These are phyloP conservation scores for Meleagris gallopavo DNA, from an alignment of 2,113 vertebrate genomes.

Conservation along the genomic window DNA sequence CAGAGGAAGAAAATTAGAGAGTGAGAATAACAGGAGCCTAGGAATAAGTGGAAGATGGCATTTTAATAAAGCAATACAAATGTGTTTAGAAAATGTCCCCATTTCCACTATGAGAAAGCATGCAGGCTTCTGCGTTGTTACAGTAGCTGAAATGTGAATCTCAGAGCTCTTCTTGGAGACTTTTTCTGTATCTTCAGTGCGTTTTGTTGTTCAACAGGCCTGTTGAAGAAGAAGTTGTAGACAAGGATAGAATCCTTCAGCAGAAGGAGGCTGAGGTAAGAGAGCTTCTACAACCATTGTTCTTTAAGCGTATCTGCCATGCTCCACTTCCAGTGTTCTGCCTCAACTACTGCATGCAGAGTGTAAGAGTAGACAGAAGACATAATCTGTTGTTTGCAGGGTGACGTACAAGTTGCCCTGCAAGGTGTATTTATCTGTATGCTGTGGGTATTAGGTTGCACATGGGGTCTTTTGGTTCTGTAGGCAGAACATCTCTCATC, in stretches of 20 bases:
- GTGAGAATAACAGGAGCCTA: background rate
- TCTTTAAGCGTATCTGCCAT: background rate
- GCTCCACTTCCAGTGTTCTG: background rate
- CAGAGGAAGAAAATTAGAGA: background rate
- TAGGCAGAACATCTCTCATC: background rate
- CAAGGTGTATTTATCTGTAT: background rate
- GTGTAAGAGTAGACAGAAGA: background rate
- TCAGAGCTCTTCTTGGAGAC: background rate
- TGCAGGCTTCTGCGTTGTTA: background rate
- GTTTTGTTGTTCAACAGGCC: slow-evolving; percentile 71
- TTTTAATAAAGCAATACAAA: background rate
- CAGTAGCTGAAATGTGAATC: background rate
- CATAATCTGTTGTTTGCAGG: background rate
- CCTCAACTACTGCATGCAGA: accelerated
- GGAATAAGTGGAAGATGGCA: background rate
- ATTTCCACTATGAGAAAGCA: background rate
- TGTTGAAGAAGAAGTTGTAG: slow-evolving; percentile 89
- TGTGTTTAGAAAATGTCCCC: background rate
- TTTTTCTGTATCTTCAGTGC: background rate
- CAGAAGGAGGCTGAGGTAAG: slow-evolving; percentile 94
- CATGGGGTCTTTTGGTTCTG: background rate
- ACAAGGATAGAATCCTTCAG: slow-evolving; percentile 93
- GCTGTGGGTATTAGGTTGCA: background rate
- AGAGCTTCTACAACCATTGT: background rate
- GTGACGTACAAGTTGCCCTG: background rate